These are phyloP conservation scores for Scaptodrosophila latifasciaeformis DNA, from an alignment of 2,888 invertebrate species.

Conservation along the genomic window DNA sequence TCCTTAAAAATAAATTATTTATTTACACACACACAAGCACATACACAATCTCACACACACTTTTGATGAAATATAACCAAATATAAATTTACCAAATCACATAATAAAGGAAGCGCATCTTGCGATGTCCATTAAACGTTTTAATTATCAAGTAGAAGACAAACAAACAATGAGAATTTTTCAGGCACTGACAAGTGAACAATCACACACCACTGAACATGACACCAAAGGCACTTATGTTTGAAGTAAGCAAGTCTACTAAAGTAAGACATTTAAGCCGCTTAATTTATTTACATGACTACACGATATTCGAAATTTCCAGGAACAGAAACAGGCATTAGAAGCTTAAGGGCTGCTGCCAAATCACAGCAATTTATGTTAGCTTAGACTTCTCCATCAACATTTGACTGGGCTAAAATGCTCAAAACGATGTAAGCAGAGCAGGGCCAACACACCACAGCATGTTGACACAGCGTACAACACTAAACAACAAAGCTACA, in stretches of 20 bases:
- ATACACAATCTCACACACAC: neutral
- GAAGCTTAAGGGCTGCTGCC: constrained; percentile 8
- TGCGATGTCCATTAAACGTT: constrained; percentile 42
- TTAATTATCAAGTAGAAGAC: constrained; percentile 36
- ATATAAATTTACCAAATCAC: no score
- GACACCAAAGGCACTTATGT: no score
- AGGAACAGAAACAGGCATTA: neutral
- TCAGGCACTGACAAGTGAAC: no score
- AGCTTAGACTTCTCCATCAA: neutral
- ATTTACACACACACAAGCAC: neutral
- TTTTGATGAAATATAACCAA: no score
- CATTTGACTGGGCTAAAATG: neutral
- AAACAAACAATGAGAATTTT: no score
- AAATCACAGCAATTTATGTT: constrained; percentile 7
- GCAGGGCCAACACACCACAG: constrained; percentile 24
- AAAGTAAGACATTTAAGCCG: constrained; percentile 36
- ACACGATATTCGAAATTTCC: constrained; percentile 29
- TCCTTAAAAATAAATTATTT: no score
- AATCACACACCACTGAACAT: neutral
- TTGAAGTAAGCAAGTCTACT: no score
- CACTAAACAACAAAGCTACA: no score
- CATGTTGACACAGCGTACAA: constrained; percentile 27
- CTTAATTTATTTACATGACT: constrained; percentile 58
- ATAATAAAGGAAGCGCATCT: no score
- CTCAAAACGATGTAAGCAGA: neutral